These are phyloP conservation scores for Ibidorhyncha struthersii DNA, from an alignment of 2,113 vertebrate genomes.

Conservation along the genomic window DNA sequence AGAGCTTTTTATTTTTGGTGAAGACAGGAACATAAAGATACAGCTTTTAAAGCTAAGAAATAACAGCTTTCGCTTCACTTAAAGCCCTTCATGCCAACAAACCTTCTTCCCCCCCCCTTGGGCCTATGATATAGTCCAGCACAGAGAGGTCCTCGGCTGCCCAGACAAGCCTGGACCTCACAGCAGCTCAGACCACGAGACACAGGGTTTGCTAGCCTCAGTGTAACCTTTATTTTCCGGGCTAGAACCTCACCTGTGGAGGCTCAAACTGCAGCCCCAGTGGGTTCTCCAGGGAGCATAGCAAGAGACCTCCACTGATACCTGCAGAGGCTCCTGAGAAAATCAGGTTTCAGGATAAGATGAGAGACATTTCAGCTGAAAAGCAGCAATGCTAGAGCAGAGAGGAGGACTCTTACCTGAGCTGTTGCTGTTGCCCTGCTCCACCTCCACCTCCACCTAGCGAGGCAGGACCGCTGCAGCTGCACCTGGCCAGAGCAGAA, in stretches of 20 bases:
- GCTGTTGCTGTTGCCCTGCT: no score
- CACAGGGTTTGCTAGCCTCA: neutral
- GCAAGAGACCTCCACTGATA: neutral
- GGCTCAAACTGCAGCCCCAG: neutral
- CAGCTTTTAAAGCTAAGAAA: neutral
- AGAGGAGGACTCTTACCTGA: neutral
- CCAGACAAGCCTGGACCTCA: no score
- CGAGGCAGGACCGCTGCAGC: neutral
- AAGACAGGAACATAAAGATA: neutral
- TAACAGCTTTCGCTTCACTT: neutral
- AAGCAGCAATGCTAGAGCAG: neutral
- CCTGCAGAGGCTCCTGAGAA: neutral
- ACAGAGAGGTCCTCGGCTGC: neutral
- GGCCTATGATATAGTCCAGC: neutral
- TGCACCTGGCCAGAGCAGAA: fast-evolving
- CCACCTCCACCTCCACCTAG: neutral
- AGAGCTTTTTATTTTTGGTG: neutral
- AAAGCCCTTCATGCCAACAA: neutral
- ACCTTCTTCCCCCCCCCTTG: fast-evolving
- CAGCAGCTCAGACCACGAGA: neutral
- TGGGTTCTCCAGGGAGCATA: neutral
- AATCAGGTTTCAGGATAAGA: neutral
- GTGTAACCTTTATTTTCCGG: no score
- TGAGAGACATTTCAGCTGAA: fast-evolving
- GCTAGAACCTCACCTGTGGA: neutral